These are phyloP conservation scores for Sminthopsis crassicaudata DNA, from an alignment of 2,113 vertebrate genomes.

Conservation along the genomic window DNA sequence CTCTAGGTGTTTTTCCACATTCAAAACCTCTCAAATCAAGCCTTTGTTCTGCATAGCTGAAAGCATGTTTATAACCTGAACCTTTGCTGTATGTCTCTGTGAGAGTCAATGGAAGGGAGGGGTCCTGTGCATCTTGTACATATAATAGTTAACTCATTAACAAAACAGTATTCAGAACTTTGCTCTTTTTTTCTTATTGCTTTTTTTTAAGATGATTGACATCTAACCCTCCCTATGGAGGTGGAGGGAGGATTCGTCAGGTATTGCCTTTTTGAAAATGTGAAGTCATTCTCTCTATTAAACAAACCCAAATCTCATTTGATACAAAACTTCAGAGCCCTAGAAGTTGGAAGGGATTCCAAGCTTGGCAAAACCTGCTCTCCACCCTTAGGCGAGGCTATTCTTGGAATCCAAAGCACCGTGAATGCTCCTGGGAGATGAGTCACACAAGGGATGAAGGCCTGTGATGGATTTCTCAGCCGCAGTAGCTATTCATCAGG, in stretches of 20 bases:
- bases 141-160: background rate
- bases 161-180: background rate
- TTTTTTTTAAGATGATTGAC: background rate
- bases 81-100: background rate
- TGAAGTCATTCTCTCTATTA: constrained; percentile 68
- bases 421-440: constrained; percentile 72
- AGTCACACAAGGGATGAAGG: constrained; percentile 68
- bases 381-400: constrained; percentile 75
- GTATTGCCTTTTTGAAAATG: constrained; percentile 42
- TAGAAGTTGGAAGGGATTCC: constrained; percentile 78
- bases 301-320: constrained; percentile 74
- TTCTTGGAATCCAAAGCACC: constrained; percentile 72
- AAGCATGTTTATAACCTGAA: background rate
- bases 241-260: constrained; percentile 47
- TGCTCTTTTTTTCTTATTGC: background rate
- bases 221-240: background rate
- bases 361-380: constrained; percentile 53
- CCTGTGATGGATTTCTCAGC: constrained; percentile 50
- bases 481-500: constrained; percentile 48
- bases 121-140: background rate
- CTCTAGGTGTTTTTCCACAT: background rate
- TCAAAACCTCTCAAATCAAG: background rate
- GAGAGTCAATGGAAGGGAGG: background rate
- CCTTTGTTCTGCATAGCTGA: background rate
- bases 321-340: constrained; percentile 72